phyloP scores from a whole-genome alignment of 2,797 vertebrate species.

The Scolopax bukidnonensis region DNA sequence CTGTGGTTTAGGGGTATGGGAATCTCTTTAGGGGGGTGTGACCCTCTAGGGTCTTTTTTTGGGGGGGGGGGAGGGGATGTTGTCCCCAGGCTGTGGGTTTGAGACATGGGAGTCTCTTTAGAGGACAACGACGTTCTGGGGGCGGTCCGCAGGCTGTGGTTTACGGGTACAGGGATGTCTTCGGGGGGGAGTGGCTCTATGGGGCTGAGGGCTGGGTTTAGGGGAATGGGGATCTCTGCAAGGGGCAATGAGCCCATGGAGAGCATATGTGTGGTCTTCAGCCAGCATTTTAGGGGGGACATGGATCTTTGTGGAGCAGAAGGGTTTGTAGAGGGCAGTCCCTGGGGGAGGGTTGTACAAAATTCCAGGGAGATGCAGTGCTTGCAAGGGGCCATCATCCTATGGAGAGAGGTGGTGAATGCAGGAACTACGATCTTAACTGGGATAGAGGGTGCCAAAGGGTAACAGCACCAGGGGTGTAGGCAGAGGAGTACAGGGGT shows the following conservation, averaged over 20 bases:
- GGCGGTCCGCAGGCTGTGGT: fast-evolving
- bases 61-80: too few relatives aligned
- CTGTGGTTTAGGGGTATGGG: too few relatives aligned
- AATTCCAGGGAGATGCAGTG: fast-evolving
- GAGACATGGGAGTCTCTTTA: not conserved
- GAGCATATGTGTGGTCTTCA: not conserved
- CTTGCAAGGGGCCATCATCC: not conserved
- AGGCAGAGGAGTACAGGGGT: fast-evolving
- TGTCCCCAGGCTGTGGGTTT: not conserved
- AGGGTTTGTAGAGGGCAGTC: too few relatives aligned
- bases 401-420: not conserved
- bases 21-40: too few relatives aligned
- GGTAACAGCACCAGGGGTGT: not conserved
- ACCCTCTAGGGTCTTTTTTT: too few relatives aligned
- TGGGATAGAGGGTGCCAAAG: fast-evolving
- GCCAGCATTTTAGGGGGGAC: too few relatives aligned
- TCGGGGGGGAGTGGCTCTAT: fast-evolving
- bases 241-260: fast-evolving
- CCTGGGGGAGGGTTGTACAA: too few relatives aligned
- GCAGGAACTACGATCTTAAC: not conserved
- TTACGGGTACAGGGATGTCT: fast-evolving
- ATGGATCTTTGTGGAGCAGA: too few relatives aligned
- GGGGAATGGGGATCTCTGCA: fast-evolving
- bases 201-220: fast-evolving
- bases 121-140: not conserved